These are phyloP conservation scores for Cichlasoma orientale DNA, from an alignment of 2,797 vertebrate genomes.

Conservation along the genomic window DNA sequence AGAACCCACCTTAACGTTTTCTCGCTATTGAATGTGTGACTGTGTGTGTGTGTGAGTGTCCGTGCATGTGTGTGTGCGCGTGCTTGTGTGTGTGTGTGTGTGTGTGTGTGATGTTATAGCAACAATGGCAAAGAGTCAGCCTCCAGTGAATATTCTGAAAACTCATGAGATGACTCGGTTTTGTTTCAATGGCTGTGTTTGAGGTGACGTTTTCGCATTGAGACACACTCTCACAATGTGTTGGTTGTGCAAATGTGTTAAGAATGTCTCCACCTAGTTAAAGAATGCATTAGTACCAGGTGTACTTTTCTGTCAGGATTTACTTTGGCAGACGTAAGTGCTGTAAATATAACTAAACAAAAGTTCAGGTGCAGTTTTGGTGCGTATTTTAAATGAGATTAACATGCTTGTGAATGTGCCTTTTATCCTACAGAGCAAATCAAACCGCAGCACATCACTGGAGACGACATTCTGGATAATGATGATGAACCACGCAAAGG, in stretches of 20 bases:
- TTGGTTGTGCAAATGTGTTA: neutral
- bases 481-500: conserved; percentile 92
- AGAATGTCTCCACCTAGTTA: conserved; percentile 33
- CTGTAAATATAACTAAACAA: conserved; percentile 15
- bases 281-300: conserved; percentile 29
- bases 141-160: conserved; percentile 10
- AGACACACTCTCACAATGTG: conserved; percentile 7
- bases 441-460: conserved; percentile 91
- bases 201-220: conserved; percentile 44
- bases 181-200: conserved; percentile 32
- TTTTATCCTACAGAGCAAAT: conserved; percentile 87
- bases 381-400: neutral
- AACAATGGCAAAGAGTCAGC: conserved; percentile 14
- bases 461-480: conserved; percentile 89
- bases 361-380: neutral
- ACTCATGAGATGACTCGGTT: conserved; percentile 28
- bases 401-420: neutral
- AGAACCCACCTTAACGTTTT: conserved; percentile 8
- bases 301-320: neutral
- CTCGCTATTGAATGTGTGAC: neutral
- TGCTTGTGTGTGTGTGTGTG: no score
- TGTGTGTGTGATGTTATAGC: neutral
- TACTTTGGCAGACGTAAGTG: conserved; percentile 14
- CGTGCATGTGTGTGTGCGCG: no score
- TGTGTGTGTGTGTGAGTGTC: neutral